These are phyloP conservation scores for Tanypteryx hageni DNA, from an alignment of 2,888 invertebrate genomes.

Conservation along the genomic window DNA sequence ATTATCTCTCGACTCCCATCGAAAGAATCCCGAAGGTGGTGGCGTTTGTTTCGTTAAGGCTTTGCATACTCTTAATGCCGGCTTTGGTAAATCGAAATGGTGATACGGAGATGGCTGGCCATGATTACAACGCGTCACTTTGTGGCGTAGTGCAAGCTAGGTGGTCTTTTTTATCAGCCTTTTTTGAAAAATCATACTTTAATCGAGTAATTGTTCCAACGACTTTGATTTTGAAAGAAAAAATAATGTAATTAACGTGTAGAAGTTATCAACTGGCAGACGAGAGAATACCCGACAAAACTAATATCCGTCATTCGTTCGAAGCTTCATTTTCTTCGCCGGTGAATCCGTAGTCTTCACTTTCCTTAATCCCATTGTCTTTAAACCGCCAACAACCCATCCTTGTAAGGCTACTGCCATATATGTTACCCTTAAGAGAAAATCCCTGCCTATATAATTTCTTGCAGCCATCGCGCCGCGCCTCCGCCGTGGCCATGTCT, in stretches of 20 bases:
- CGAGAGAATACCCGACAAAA: background rate
- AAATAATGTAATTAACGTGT: background rate
- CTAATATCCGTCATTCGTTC: background rate
- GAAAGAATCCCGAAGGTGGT: background rate
- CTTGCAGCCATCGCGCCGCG: background rate
- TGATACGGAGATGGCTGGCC: background rate
- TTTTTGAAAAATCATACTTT: background rate
- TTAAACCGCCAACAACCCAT: background rate
- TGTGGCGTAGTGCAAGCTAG: background rate
- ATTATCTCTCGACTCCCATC: background rate
- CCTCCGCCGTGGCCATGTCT: background rate
- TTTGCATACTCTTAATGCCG: background rate
- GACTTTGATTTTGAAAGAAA: background rate
- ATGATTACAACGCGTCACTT: background rate
- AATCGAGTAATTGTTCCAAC: background rate
- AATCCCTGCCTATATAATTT: slow-evolving; percentile 1
- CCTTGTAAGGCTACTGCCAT: background rate
- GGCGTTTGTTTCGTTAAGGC: slow-evolving; percentile 8
- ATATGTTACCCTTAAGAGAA: background rate
- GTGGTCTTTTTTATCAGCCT: background rate
- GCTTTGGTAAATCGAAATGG: slow-evolving; percentile 6
- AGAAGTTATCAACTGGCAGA: background rate
- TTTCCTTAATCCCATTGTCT: slow-evolving; percentile 34
- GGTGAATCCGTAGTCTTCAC: background rate
- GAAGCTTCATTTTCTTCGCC: background rate